Conservation (phyloP, 1,140 invertebrate genomes). For the Euwallacea similis region DNA sequence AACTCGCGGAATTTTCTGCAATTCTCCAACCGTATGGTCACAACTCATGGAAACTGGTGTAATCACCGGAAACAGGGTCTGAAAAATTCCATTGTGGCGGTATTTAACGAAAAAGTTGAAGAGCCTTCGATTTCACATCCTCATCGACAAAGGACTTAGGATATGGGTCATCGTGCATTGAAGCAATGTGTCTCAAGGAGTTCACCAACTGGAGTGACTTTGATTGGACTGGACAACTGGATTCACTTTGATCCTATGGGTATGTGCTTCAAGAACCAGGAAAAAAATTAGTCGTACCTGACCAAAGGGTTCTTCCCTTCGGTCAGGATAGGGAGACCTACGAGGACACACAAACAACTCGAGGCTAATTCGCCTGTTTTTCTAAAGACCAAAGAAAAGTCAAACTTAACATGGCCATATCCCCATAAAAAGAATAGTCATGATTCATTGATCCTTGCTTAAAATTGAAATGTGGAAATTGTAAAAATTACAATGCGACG, state of each 20-base stretch:
- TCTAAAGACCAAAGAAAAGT: slow-evolving; percentile 41
- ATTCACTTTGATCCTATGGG: too few relatives aligned
- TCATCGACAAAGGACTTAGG: slow-evolving; percentile 64
- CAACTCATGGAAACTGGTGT: too few relatives aligned
- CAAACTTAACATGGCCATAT: neutral
- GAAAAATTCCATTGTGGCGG: too few relatives aligned
- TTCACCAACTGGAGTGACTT: slow-evolving; percentile 73
- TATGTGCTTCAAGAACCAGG: slow-evolving; percentile 60
- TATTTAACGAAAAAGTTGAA: too few relatives aligned
- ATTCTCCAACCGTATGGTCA: too few relatives aligned
- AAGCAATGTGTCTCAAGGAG: slow-evolving; percentile 72
- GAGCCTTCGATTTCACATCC: slow-evolving; percentile 55
- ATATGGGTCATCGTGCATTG: slow-evolving; percentile 63
- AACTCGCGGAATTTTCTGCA: too few relatives aligned
- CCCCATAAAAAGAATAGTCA: too few relatives aligned
- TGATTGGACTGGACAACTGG: slow-evolving; percentile 73
- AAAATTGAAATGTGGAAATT: too few relatives aligned
- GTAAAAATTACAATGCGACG: too few relatives aligned
- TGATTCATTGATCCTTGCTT: too few relatives aligned
- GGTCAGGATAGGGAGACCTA: slow-evolving; percentile 65
- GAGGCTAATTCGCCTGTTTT: slow-evolving; percentile 59
- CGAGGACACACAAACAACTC: slow-evolving; percentile 62
- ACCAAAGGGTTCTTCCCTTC: slow-evolving; percentile 59
- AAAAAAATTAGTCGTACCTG: slow-evolving; percentile 64
- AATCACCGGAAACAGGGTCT: too few relatives aligned